Percentiles rank a stretch among this genome's conserved stretches.
phyloP scores from a whole-genome alignment of 1,140 invertebrate species.

The Cyrtorhinus lividipennis region DNA sequence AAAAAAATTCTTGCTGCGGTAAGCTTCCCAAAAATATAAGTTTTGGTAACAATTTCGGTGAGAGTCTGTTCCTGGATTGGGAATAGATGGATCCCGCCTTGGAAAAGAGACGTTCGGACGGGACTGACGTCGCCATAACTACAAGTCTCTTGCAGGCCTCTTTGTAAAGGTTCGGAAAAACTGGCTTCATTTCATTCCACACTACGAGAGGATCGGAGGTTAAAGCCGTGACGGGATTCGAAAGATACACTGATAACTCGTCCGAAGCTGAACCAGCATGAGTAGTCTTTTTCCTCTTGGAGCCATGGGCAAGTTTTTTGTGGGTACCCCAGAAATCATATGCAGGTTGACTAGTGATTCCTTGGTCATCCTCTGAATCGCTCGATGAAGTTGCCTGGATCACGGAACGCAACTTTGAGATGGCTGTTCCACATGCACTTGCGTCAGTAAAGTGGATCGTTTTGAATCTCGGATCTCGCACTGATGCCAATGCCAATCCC shows the following conservation, averaged over 20 bases:
- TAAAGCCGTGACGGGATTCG: slow-evolving; percentile 12
- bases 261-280: neutral
- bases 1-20: neutral
- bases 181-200: slow-evolving; percentile 28
- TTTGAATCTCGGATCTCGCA: slow-evolving; percentile 29
- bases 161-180: slow-evolving; percentile 27
- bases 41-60: slow-evolving; percentile 11
- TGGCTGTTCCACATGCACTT: slow-evolving; percentile 12
- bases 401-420: slow-evolving; percentile 13
- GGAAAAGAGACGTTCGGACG: slow-evolving; percentile 31
- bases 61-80: slow-evolving; percentile 18
- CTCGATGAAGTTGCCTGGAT: neutral
- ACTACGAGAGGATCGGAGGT: slow-evolving; percentile 28
- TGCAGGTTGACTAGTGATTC: neutral
- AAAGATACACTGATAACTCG: neutral
- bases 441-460: slow-evolving; percentile 24
- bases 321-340: slow-evolving; percentile 19
- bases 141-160: slow-evolving; percentile 28
- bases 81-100: slow-evolving; percentile 26
- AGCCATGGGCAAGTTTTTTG: slow-evolving; percentile 17
- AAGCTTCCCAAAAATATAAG: slow-evolving; percentile 14
- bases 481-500: slow-evolving; percentile 26
- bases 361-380: slow-evolving; percentile 8
- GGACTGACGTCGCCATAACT: slow-evolving; percentile 30
- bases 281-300: neutral